These are phyloP conservation scores for Noctua janthina DNA, from an alignment of 2,888 invertebrate genomes.

Conservation along the genomic window DNA sequence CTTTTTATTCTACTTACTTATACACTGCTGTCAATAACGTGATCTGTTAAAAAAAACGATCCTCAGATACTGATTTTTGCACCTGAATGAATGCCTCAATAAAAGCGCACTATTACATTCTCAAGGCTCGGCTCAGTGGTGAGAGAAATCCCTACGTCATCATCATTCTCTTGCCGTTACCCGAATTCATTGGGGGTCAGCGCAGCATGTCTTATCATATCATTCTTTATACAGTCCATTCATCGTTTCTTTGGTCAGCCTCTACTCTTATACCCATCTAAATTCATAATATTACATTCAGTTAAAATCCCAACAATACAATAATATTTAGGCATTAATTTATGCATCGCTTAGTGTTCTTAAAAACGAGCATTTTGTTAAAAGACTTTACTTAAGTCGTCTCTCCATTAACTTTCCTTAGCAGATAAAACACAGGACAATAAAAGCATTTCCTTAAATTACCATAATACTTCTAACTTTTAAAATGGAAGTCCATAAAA, in stretches of 20 bases:
- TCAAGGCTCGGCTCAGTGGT: neutral
- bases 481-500: conserved; percentile 17
- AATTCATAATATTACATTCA: too few species aligned
- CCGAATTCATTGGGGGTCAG: too few species aligned
- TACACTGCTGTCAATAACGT: neutral
- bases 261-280: too few species aligned
- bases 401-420: neutral
- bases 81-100: neutral
- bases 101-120: neutral
- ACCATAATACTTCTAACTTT: conserved; percentile 14
- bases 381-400: neutral
- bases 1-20: neutral
- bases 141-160: too few species aligned
- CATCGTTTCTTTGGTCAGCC: too few species aligned
- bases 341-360: neutral
- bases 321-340: neutral
- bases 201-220: too few species aligned
- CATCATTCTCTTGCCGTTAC: too few species aligned
- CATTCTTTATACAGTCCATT: too few species aligned
- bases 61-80: neutral
- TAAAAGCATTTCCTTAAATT: conserved; percentile 14
- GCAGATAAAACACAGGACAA: conserved; percentile 9
- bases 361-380: neutral
- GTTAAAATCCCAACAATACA: neutral
- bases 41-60: neutral